Conservation (phyloP, 2,113 vertebrate species). For the Brienomyrus brachyistius region DNA sequence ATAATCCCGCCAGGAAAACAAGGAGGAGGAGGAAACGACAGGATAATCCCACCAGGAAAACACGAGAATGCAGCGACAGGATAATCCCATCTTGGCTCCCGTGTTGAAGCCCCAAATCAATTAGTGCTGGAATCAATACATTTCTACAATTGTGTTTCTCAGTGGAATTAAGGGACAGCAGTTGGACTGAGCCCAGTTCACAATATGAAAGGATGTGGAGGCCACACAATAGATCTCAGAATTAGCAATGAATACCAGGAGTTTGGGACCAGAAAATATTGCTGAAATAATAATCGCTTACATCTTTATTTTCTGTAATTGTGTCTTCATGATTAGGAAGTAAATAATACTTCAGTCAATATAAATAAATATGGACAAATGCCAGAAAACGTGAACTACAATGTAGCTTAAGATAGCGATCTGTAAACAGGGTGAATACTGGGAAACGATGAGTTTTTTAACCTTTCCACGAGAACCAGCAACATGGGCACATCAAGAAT, state of each 20-base stretch:
- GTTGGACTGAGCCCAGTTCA: background rate
- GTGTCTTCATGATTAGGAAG: background rate
- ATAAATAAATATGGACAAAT: background rate
- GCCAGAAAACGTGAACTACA: background rate
- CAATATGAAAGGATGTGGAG: background rate
- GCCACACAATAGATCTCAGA: background rate
- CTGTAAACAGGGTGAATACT: background rate
- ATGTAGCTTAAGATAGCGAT: background rate
- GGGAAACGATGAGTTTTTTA: background rate
- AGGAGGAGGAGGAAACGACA: background rate
- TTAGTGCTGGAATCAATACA: conserved; percentile 8
- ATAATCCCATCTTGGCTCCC: conserved; percentile 3
- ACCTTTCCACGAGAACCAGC: background rate
- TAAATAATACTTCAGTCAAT: background rate
- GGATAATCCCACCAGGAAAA: background rate
- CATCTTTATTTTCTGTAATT: background rate
- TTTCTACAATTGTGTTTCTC: background rate
- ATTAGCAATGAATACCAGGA: background rate
- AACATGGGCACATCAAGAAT: background rate
- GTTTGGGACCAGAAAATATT: background rate
- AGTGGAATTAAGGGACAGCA: background rate
- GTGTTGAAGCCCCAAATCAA: conserved; percentile 1
- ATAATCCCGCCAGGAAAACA: conserved; percentile 2
- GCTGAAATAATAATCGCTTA: background rate
- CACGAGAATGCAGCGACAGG: background rate